A percentile compares a stretch with the other conserved stretches of the same genome.
Evolutionary conservation across 2,888 invertebrate genomes (phyloP).

Genomic region (Pollenia angustigena): DNA sequence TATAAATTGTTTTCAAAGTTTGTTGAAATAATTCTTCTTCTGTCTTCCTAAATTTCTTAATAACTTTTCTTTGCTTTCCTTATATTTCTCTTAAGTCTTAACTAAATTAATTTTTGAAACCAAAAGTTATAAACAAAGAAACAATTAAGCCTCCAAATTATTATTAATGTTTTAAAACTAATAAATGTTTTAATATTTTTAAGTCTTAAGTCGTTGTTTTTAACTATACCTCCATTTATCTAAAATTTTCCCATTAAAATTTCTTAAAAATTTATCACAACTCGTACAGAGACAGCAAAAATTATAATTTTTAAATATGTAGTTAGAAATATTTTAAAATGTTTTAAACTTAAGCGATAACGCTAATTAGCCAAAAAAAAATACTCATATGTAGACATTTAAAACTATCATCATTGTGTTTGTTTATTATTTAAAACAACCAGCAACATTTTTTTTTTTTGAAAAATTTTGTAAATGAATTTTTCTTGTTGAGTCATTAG

Average conservation of each 20-base stretch:
- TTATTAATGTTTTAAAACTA: too few relatives aligned
- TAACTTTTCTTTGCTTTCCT: too few relatives aligned
- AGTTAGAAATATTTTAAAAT: constrained; percentile 56
- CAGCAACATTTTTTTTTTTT: constrained; percentile 1
- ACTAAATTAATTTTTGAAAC: too few relatives aligned
- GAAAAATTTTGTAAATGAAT: constrained; percentile 28
- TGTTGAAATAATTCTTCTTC: too few relatives aligned
- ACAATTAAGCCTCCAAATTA: too few relatives aligned
- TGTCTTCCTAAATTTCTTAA: too few relatives aligned
- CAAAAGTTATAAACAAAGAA: too few relatives aligned
- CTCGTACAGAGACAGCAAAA: constrained; percentile 34
- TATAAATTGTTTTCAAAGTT: too few relatives aligned
- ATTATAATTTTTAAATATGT: constrained; percentile 45
- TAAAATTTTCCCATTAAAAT: constrained; percentile 16
- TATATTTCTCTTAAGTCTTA: too few relatives aligned
- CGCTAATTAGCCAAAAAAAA: constrained; percentile 73
- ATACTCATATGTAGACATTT: neutral
- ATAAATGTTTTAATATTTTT: too few relatives aligned
- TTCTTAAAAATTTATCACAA: constrained; percentile 4
- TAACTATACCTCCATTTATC: neutral
- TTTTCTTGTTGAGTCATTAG: constrained; percentile 66
- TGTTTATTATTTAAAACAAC: constrained; percentile 45
- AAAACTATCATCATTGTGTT: constrained; percentile 24
- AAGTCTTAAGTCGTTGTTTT: too few relatives aligned
- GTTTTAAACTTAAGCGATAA: constrained; percentile 71